Evolutionary conservation across 2,113 vertebrate genomes (phyloP), one percentile per base, ranked within the genome.

Genomic region (Mustela nigripes): DNA sequence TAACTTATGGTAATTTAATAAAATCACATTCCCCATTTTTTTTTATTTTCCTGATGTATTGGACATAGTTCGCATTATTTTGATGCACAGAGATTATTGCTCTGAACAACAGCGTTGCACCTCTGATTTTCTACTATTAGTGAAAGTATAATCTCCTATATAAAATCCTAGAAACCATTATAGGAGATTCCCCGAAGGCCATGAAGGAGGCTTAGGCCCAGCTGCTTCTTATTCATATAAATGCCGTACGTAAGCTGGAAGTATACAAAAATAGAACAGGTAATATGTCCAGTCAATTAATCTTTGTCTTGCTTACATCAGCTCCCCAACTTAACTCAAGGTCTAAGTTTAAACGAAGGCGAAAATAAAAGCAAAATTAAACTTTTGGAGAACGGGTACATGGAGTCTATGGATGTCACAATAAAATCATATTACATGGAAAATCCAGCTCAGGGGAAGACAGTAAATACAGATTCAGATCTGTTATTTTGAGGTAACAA

Each of bases 341-440:
- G 2, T 88, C 8, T 84, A 85, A 60, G 5, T 69, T 14, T 71
- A 48, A 97, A 76, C 33, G 1, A 90, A 82, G 53, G 3, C 5
- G 9, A 63, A 89, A 85, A 85, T 78, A 62, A 82, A 97, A 90
- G 16, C 67, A 24, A 82, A 94, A 26, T 50, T n/a, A 65, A 92
- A 84, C 4, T 45, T 14, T 45, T 78, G 67, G 22, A 39, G 28
- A 91, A 81, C 11, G 60, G 81, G 4, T 42, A 76, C 33, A 65
- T 21, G 33, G 11, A 56, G 4, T 81, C 7, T 71, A 5, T n/a
- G 31, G 18, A 39, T 24, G 16, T 0, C 28, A 26, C 18, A 65
- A 53, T 21, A 65, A 73, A 58, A 83, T 36, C 39, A 11, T 63
- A 71, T 79, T 71, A 63, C 42, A 91, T n/a, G 53, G 5, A 10